Evolutionary conservation across 2,113 vertebrate species (phyloP), one percentile per base, ranked within the genome.

Genomic region (Tenebrosternarchus preto): DNA sequence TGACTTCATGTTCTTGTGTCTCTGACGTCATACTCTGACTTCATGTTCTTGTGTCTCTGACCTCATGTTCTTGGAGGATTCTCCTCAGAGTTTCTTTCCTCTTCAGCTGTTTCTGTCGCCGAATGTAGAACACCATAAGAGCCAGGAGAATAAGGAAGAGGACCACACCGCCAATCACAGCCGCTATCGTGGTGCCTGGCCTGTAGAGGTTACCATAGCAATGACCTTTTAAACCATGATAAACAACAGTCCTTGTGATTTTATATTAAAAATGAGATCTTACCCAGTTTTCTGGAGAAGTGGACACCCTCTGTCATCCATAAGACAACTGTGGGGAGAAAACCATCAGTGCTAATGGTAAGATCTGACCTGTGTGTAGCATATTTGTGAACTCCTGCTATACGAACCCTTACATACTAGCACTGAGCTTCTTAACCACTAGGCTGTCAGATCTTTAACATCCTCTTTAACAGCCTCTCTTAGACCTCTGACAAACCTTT

Each of bases 21-120:
- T n/a, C n/a, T n/a, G n/a, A n/a, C n/a, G n/a, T n/a, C n/a, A n/a
- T n/a, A n/a, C n/a, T n/a, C n/a, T n/a, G n/a, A n/a, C n/a, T n/a
- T n/a, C n/a, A n/a, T n/a, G n/a, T n/a, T n/a, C n/a, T 46, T 25
- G 33, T 56, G 53, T 0, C 0, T 19, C 84, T 61, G 60, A 97
- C 97, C 95, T 99, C 97, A 0, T 96, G 94, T 80, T 99, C 97
- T 86, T 98, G 97, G 84, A 96, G 91, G 84, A 95, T 91, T 86
- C 96, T 92, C 77, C 95, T 89, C 93, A 95, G 88, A 0, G 95
- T 94, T 83, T 97, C 95, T 80, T 98, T 99, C 72, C 90, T 93
- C 88, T 93, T 95, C 86, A 96, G 91, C 87, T 94, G 95, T 55
- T 92, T 93, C 87, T 95, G 91, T 31, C 95, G 93, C 80, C 90